Percentiles rank a stretch among this genome's conserved stretches.
Conservation (phyloP, 2,113 vertebrate genomes). For the Pholis gunnellus region DNA sequence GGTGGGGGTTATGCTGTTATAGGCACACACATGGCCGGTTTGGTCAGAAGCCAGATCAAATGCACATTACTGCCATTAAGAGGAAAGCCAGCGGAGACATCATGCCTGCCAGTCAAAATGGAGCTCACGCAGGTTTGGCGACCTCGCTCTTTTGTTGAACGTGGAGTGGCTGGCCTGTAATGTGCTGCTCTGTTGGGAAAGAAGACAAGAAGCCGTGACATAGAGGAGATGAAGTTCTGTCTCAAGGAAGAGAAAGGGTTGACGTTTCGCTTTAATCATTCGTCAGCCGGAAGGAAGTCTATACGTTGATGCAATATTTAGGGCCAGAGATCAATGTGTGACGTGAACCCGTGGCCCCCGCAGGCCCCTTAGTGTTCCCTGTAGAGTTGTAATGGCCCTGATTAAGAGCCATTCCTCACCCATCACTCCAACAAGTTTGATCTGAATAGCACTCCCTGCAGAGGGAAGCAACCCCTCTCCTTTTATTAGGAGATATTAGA, state of each 20-base stretch:
- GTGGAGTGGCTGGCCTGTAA: conserved; percentile 33
- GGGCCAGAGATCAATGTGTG: conserved; percentile 51
- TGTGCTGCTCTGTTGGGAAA: conserved; percentile 11
- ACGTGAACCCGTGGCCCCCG: conserved; percentile 32
- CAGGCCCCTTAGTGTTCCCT: conserved; percentile 18
- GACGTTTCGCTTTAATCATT: conserved; percentile 12
- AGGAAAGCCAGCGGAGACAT: conserved; percentile 32
- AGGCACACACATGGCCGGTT: conserved; percentile 5
- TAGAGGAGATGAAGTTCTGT: conserved; percentile 13
- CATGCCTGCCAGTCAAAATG: conserved; percentile 51
- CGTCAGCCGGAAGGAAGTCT: background rate
- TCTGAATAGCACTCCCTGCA: conserved; percentile 42
- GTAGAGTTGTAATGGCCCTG: conserved; percentile 51
- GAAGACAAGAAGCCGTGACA: background rate
- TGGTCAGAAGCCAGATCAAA: conserved; percentile 57
- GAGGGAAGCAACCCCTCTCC: conserved; percentile 51
- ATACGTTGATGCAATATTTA: conserved; percentile 4
- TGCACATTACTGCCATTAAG: conserved; percentile 35
- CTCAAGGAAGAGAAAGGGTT: conserved; percentile 11
- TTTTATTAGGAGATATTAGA: conserved; percentile 66
- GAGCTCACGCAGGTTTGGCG: conserved; percentile 41
- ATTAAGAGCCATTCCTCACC: conserved; percentile 41
- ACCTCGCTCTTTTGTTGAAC: conserved; percentile 63
- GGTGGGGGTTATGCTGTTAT: conserved; percentile 39
- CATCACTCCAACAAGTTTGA: conserved; percentile 39